Base-by-base conservation (phyloP, 2,888 invertebrate species). In the Drosophila villosipedis region DNA sequence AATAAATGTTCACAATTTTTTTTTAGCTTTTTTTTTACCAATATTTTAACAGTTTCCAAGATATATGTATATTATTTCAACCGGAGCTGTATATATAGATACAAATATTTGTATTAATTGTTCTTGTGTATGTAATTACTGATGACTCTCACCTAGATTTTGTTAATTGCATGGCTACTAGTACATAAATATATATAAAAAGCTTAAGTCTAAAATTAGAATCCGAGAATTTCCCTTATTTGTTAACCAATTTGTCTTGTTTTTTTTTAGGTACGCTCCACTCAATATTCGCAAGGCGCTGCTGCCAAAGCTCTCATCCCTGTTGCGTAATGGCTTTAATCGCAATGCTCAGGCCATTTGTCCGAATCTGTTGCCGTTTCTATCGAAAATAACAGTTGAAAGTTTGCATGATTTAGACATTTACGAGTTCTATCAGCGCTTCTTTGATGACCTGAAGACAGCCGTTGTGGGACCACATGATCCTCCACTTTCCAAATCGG, bases 251-350 rank as follows among this genome's bases (percentile, higher is more conserved):
- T 14, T 19, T 47, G n/a, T 33, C 0, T 12, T 4, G 10, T 0
- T 7, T 25, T 35, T 35, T 25, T 74, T 2, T 22, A 93, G 93
- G 93, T 80, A 91, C 61, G 74, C 78, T 49, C 94, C 95, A 84
- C 94, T 97, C 6, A 97, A 96, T 89, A 94, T 96, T 58, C 96
- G 96, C 74, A 97, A 97, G 91, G 94, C 96, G 3, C 94, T 98
- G 41, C 92, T 96, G 69, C 96, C 96, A 1, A 96, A 96, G 92
- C 91, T 97, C n/a, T 95, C 95, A 92, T 94, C 94, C 57, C 93
- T 96, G 49, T 91, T 97, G 50, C 94, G 94, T 76, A 95, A 95
- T 87, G 97, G 96, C 59, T 97, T 97, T 0, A 95, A 96, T 94
- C 97, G 97, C 33, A 96, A 96, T 92, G 97, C 97, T 12, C 93